Base-by-base conservation (phyloP, 2,797 vertebrate genomes). In the Lycodopsis pacificus region DNA sequence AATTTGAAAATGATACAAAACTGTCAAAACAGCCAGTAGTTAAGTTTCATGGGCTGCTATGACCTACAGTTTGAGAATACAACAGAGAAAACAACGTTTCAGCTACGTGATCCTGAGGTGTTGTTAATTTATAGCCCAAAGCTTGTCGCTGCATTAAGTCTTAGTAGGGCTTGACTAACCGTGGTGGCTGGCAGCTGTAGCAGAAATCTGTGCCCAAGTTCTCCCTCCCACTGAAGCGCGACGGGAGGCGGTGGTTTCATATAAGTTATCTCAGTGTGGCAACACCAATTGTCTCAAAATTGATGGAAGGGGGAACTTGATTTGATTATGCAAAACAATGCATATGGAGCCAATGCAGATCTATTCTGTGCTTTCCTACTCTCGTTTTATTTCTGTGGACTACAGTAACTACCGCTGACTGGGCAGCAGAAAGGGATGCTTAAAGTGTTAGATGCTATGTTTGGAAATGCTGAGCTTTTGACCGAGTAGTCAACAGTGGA, bases 231-330 rank as follows among this genome's bases (percentile, higher is more conserved):
- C 54, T 81, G 84, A 89, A 84, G 83, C 89, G 80, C 87, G 82
- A 91, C 90, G 76, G 72, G 64, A 85, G 67, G 76, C 67, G 79
- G 88, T 85, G 66, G 91, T 87, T 89, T 80, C 82, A 73, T 79
- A 58, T 57, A 83, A 74, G 83, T 80, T 88, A 87, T 87, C 76
- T 71, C 46, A 5, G 59, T 49, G 51, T 77, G 73, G 46, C 61
- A 81, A 81, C 17, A 54, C 56, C 65, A 84, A 62, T 70, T 56
- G 80, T 81, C 63, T 84, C 56, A 68, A 66, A 83, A 87, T 82
- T 36, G 83, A 85, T 71, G 30, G 72, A 57, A 84, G 48, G 78
- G 27, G 30, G 42, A 65, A 80, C 49, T 81, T 80, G 34, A 79
- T 78, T 64, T 78, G 76, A 87, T 88, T 89, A 85, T 86, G 71